phyloP scores from a whole-genome alignment of 2,113 vertebrate species.

The Hemiscyllium ocellatum region DNA sequence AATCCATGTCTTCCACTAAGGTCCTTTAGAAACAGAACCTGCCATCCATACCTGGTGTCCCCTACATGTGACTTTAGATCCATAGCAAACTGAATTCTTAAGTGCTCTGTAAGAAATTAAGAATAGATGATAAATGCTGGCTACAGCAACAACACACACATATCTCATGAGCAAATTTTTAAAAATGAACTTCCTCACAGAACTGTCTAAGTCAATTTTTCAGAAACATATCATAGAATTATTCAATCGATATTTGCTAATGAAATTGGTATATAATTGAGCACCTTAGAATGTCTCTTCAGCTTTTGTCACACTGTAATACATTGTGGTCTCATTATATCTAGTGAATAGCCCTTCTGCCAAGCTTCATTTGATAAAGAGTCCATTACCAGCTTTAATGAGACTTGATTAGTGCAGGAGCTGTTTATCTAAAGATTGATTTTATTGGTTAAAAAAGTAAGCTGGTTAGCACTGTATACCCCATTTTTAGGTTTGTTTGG shows the following conservation, averaged over 20 bases:
- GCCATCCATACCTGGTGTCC: too few relatives aligned
- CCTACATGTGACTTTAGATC: too few relatives aligned
- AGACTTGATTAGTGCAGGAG: not conserved
- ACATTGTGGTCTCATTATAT: slow-evolving; percentile 22
- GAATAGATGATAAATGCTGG: too few relatives aligned
- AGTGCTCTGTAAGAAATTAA: too few relatives aligned
- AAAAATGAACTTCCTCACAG: not conserved
- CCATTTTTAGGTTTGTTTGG: not conserved
- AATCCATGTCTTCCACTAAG: too few relatives aligned
- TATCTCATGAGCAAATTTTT: not conserved
- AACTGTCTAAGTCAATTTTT: not conserved
- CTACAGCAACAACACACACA: too few relatives aligned
- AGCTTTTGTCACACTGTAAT: slow-evolving; percentile 25
- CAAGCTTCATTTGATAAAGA: slow-evolving; percentile 22
- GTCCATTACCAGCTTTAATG: slow-evolving; percentile 3
- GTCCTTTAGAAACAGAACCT: too few relatives aligned
- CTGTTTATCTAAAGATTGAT: slow-evolving; percentile 1
- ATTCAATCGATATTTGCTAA: not conserved
- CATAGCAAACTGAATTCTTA: too few relatives aligned
- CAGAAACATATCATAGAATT: not conserved
- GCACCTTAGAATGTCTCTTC: not conserved
- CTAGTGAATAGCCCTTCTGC: not conserved
- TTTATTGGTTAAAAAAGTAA: not conserved
- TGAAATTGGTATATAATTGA: slow-evolving; percentile 26
- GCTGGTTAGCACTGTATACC: not conserved